These are phyloP conservation scores for Solenopsis invicta DNA, from an alignment of 1,140 invertebrate species.

Conservation along the genomic window DNA sequence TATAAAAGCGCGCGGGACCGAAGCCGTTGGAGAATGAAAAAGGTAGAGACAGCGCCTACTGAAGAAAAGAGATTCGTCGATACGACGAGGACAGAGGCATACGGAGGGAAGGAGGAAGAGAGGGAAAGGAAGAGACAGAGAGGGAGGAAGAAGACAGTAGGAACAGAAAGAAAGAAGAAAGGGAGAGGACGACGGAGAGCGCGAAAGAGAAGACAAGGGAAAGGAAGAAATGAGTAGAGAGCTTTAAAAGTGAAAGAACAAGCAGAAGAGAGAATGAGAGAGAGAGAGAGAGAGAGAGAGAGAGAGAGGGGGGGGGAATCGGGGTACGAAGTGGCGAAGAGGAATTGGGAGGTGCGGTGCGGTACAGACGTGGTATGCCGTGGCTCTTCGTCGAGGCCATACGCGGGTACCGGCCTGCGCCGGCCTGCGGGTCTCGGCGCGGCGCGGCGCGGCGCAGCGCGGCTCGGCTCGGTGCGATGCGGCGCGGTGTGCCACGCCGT, in stretches of 20 bases:
- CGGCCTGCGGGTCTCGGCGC: not conserved
- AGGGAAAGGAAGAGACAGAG: not conserved
- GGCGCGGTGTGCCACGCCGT: conserved; percentile 69
- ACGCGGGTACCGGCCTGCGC: conserved; percentile 80
- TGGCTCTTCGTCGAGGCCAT: conserved; percentile 39
- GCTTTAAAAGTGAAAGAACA: conserved; percentile 53
- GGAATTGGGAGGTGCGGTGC: conserved; percentile 66
- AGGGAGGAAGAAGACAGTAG: not conserved
- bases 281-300: no score
- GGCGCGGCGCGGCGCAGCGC: conserved; percentile 66
- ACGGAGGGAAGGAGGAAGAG: conserved; percentile 26
- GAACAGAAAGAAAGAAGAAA: conserved; percentile 13
- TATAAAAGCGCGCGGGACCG: conserved; percentile 42
- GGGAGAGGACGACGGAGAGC: not conserved
- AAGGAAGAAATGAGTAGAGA: conserved; percentile 73
- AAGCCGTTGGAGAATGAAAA: conserved; percentile 29
- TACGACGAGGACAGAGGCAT: conserved; percentile 2
- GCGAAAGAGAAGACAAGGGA: not conserved
- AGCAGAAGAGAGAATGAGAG: no score
- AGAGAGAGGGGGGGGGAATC: not conserved
- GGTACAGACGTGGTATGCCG: conserved; percentile 74
- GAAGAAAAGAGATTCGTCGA: conserved; percentile 56
- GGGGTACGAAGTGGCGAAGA: conserved; percentile 42
- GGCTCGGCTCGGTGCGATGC: conserved; percentile 67
- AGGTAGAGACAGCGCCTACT: conserved; percentile 29